Conservation (phyloP, 2,113 vertebrate genomes). For the Brachypodius melanocephalos region DNA sequence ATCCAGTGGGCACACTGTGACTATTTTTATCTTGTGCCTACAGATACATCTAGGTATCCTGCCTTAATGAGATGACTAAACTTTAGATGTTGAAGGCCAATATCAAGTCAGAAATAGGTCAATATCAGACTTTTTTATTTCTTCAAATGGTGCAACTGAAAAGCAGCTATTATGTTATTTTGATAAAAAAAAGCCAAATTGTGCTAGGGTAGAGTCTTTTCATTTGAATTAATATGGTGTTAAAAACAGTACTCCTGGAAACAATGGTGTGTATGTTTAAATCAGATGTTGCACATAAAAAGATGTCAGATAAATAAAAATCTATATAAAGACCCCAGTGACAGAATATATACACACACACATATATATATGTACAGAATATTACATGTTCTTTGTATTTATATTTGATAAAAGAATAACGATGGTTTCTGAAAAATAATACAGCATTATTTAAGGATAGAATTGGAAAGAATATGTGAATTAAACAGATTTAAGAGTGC, state of each 20-base stretch:
- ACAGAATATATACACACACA: neutral
- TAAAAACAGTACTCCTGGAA: neutral
- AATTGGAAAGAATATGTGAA: neutral
- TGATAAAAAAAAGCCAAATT: neutral
- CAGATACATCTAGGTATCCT: neutral
- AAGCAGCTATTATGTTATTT: neutral
- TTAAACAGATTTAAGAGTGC: neutral
- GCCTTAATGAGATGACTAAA: neutral
- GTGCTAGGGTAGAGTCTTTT: neutral
- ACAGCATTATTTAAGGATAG: neutral
- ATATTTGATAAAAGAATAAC: neutral
- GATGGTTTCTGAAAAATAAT: neutral
- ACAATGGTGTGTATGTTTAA: neutral
- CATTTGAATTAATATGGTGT: neutral
- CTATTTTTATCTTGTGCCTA: neutral
- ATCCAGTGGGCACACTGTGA: neutral
- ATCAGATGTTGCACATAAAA: neutral
- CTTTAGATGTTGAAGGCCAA: neutral
- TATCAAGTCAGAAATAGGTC: neutral
- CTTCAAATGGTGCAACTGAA: neutral
- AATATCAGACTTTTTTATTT: neutral
- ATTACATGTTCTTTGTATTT: neutral
- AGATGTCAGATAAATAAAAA: neutral
- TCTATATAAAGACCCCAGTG: neutral
- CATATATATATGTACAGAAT: neutral